Evolutionary conservation across 2,797 vertebrate species (phyloP).

Genomic region (Tamandua tetradactyla): DNA sequence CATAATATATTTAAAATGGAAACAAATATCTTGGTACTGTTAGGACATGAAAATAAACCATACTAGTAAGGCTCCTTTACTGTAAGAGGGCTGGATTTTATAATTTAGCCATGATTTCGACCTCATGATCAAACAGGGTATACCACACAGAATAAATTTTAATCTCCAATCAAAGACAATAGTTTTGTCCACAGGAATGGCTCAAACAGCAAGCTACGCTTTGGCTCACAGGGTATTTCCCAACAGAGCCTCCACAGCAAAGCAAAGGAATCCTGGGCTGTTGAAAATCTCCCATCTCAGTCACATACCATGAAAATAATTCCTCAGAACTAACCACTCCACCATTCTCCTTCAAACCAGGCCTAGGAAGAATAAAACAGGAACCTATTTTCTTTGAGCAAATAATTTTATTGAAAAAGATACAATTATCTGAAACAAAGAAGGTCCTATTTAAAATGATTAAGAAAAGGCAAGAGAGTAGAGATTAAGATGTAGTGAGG

Average conservation of each 20-base stretch:
- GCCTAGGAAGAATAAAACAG: not conserved
- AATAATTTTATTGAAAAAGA: constrained; percentile 28
- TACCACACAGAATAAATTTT: not conserved
- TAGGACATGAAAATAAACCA: not conserved
- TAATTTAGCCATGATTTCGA: not conserved
- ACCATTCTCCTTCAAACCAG: not conserved
- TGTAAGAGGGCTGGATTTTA: not conserved
- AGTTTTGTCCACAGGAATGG: not conserved
- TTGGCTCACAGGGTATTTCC: constrained; percentile 1
- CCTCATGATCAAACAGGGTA: not conserved
- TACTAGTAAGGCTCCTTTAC: not conserved
- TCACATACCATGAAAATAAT: not conserved
- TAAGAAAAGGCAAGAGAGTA: not conserved
- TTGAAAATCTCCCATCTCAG: not conserved
- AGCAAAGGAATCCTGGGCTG: not conserved
- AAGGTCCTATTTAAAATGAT: not conserved
- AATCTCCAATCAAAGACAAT: not conserved
- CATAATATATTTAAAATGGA: not conserved
- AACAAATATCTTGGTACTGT: not conserved
- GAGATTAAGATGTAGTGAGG: not conserved
- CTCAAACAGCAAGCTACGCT: constrained; percentile 12
- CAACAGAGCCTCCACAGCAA: not conserved
- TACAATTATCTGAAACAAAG: not conserved
- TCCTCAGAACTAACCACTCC: not conserved
- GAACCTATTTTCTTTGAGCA: not conserved